Evolutionary conservation across 2,888 invertebrate genomes (phyloP).

Genomic region (Pocota personata): DNA sequence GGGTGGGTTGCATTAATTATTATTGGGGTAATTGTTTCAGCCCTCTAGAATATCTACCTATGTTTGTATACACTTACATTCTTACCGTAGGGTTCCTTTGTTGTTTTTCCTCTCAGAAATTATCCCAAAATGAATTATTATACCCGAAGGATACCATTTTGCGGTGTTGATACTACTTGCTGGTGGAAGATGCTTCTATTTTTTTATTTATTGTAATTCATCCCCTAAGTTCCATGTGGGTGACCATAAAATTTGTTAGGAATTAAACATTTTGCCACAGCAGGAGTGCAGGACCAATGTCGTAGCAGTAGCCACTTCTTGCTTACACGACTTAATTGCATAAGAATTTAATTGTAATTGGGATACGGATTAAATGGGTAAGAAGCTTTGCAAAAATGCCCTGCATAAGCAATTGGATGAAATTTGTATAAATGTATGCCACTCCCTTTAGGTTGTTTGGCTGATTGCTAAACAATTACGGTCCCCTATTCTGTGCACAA

Average conservation of each 20-base stretch:
- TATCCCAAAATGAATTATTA: conserved; percentile 38
- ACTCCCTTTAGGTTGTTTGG: background rate
- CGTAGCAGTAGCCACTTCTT: background rate
- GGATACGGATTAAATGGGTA: no score
- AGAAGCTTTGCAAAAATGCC: background rate
- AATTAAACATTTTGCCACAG: conserved; percentile 21
- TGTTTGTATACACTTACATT: background rate
- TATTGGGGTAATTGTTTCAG: conserved; percentile 52
- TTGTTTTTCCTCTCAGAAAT: conserved; percentile 16
- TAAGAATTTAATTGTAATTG: conserved; percentile 12
- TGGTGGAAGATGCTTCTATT: background rate
- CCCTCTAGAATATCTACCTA: background rate
- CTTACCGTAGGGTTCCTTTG: background rate
- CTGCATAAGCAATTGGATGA: background rate
- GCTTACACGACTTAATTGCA: conserved; percentile 25
- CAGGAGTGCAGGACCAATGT: background rate
- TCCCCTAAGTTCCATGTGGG: conserved; percentile 6
- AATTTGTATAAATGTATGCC: background rate
- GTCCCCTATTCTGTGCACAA: background rate
- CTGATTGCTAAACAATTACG: conserved; percentile 25
- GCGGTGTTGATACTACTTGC: conserved; percentile 3
- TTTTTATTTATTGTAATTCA: background rate
- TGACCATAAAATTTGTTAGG: conserved; percentile 27
- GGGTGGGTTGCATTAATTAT: conserved; percentile 52
- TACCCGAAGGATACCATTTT: conserved; percentile 11